Base-by-base conservation (phyloP, 2,113 vertebrate species). In the Syngnathoides biaculeatus region DNA sequence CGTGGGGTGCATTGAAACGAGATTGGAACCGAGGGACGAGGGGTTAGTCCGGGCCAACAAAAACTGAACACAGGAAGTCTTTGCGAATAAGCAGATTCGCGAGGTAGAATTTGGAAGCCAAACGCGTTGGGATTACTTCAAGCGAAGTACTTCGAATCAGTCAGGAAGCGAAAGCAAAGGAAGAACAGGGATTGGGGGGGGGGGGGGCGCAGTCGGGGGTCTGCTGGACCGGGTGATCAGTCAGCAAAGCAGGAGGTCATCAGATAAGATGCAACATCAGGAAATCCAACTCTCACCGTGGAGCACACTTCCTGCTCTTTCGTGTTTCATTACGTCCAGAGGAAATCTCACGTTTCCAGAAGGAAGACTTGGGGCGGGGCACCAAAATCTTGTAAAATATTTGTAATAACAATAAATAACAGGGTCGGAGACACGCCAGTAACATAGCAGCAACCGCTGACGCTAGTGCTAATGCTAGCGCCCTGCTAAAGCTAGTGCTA, bases 31-130 rank as follows among this genome's bases (percentile, higher is more conserved):
- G 62, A 64, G 43, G 43, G 40, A 20, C 4, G 3, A 3, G 30
- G 30, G 52, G 42, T 4, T 19, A 17, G 58, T 17, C 4, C 26
- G 71, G 12, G 57, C 45, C 61, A 43, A 19, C 7, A 48, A 30
- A 38, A 69, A 40, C 42, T 27, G 66, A 30, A 65, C 13, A 61
- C 62, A 79, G 42, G 59, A 70, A 66, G 71, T 26, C n/a, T 72
- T 57, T 69, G 60, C 64, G 26, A 42, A 55, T 0, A 38, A 53
- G 20, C 24, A 65, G 14, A 27, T 13, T 40, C 35, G 9, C 39
- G 22, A 22, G 10, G 19, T 40, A 17, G 20, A 5, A 20, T 52
- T 52, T 52, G 20, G 20, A 52, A 52, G 38, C n/a, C 26, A 40
- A 48, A 65, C 42, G 27, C 22, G 14, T 62, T 42, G 20, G 35